These are phyloP conservation scores for Epistrophe grossulariae DNA, from an alignment of 2,888 invertebrate genomes.

Conservation along the genomic window DNA sequence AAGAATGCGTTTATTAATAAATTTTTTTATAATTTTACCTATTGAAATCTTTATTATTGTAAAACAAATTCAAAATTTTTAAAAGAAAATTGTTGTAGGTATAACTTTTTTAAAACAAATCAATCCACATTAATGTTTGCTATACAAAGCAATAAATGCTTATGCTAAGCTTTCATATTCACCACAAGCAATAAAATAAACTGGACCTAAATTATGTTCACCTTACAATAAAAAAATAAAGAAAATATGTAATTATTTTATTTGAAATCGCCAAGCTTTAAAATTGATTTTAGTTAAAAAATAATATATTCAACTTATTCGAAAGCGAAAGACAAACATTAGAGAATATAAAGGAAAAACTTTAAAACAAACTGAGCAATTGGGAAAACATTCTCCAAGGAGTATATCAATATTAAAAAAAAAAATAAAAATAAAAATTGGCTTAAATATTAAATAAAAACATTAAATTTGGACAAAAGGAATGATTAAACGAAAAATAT, in stretches of 20 bases:
- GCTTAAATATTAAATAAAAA: constrained; percentile 37
- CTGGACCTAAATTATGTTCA: neutral
- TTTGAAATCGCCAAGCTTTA: constrained; percentile 40
- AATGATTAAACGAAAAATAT: constrained; percentile 30
- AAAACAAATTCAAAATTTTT: too few species aligned
- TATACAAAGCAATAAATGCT: constrained; percentile 10
- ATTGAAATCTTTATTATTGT: too few species aligned
- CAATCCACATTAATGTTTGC: constrained; percentile 66
- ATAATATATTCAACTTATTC: constrained; percentile 50
- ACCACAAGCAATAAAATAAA: constrained; percentile 45
- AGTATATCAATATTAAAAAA: constrained; percentile 29
- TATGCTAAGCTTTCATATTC: constrained; percentile 36
- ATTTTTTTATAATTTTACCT: too few species aligned
- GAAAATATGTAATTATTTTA: constrained; percentile 6
- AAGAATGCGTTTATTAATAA: too few species aligned
- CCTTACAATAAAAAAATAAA: constrained; percentile 3
- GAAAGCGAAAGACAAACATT: constrained; percentile 76
- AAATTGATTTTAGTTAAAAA: constrained; percentile 9
- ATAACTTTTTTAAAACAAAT: neutral
- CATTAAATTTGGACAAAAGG: constrained; percentile 51
- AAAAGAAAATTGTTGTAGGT: too few species aligned
- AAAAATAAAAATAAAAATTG: constrained; percentile 44
- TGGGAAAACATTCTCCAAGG: constrained; percentile 39
- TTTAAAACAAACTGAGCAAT: constrained; percentile 55
- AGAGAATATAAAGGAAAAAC: constrained; percentile 58